Evolutionary conservation across 2,888 invertebrate species (phyloP).

Genomic region (Heteromyza rotundicornis): DNA sequence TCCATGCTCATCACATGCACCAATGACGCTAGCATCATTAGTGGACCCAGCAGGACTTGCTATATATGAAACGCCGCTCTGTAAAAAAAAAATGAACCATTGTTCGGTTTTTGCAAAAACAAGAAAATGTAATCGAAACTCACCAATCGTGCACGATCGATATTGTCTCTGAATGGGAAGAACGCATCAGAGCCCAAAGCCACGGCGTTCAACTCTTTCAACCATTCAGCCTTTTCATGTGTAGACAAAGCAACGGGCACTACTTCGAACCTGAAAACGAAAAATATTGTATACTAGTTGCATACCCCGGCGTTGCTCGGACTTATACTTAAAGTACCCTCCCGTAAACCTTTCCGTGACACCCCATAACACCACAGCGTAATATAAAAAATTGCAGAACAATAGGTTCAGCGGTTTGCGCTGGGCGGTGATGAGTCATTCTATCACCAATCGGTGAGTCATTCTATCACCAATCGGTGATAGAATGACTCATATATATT

Average conservation of each 20-base stretch:
- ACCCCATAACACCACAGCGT: too few relatives aligned
- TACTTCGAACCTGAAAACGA: constrained; percentile 55
- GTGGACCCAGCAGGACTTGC: constrained; percentile 94
- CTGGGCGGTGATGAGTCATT: too few relatives aligned
- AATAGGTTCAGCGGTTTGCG: too few relatives aligned
- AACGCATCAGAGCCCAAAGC: constrained; percentile 96
- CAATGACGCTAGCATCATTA: constrained; percentile 87
- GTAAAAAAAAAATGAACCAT: constrained; percentile 51
- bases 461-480: too few relatives aligned
- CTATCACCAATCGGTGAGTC: too few relatives aligned
- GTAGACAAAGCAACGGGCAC: constrained; percentile 76
- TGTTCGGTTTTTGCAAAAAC: too few relatives aligned
- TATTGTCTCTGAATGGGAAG: constrained; percentile 97
- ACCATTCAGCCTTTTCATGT: constrained; percentile 73
- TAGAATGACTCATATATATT: too few relatives aligned
- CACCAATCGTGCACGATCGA: constrained; percentile 90
- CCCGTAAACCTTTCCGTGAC: too few relatives aligned
- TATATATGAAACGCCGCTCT: constrained; percentile 95
- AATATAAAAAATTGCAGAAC: too few relatives aligned
- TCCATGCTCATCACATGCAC: constrained; percentile 90
- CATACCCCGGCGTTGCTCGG: background rate
- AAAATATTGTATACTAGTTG: too few relatives aligned
- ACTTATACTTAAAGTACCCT: too few relatives aligned
- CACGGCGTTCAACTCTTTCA: constrained; percentile 74
- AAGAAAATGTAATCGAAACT: too few relatives aligned